Base-by-base conservation (phyloP, 1,140 invertebrate species). In the Bacillus rossius region DNA sequence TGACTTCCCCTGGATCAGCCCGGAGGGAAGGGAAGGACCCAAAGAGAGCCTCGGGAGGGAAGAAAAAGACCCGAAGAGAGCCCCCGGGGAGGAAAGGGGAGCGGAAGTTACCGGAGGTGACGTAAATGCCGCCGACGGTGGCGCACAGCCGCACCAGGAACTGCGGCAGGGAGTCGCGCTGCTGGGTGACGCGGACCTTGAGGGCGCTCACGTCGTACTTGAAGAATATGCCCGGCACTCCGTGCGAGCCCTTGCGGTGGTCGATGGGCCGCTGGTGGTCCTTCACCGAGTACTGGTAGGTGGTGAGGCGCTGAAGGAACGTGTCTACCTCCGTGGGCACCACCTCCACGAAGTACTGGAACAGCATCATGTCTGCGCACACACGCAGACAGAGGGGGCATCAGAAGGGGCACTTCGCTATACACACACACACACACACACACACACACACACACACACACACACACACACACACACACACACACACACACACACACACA, bases 331-430 rank as follows among this genome's bases (percentile, higher is more conserved):
- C 88, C 10, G 95, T 97, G 23, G 93, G 92, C 16, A 98, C 93
- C n/a, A 97, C 87, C 79, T 96, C 89, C 41, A 98, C 81, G 67
- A 96, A 97, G 77, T 98, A 98, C 69, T 97, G 93, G 74, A 87
- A 96, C 17, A 91, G 71, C 75, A 91, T 87, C 72, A 83, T 84
- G 77, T 84, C 89, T 84, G 67, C 55, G 79, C 41, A 23, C 19
- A 22, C 10, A 10, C 19, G 14, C 1, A 41, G 16, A 16, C 14
- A n/a, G 16, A n/a, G 14, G 16, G 16, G 14, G 16, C 2, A 14
- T 41, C 38, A n/a, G 38, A 16, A 2, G 14, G 23, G 19, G 19
- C 23, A 8, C 10, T 45, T 1, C 8, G 23, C 43, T 45, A 20
- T 45, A 10, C 23, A 4, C 10, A 45, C 19, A 45, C n/a, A 16